Base-by-base conservation (phyloP, 2,888 invertebrate genomes). In the Spodoptera picta region DNA sequence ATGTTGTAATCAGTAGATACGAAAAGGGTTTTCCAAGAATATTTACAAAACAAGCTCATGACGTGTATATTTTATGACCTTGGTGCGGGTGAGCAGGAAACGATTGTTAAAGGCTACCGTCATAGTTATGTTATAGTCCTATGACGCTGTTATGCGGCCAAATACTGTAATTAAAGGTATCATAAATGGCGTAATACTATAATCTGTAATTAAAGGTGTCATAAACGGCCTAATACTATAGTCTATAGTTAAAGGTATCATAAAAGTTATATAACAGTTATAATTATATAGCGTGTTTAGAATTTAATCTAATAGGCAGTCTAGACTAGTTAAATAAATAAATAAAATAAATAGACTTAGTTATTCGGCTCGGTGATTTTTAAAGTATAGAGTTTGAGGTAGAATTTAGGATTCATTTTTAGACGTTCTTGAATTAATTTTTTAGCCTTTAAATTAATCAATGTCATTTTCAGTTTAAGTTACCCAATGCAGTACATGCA, bases 41-140 rank as follows among this genome's bases (percentile, higher is more conserved):
- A 41, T 12, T 53, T n/a, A 56, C 54, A 68, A 68, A 55, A 74
- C 48, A 49, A 46, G 23, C 5, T 10, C 24, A 44, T 74, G 63
- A 70, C 53, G 56, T 60, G 1, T 49, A 44, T 10, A 45, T 47
- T 45, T 45, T 24, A 19, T 47, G 24, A 12, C 58, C 67, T 71
- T 72, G 72, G 59, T 62, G 61, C 56, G 63, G 31, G 14, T 23
- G 54, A n/a, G 49, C 63, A 69, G 65, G 76, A 75, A 75, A 45
- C 31, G 52, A 36, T 36, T 9, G 36, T 7, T 54, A 31, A 43
- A 48, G 14, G 0, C 1, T 14, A 27, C 42, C 12, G 23, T 45
- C 23, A 31, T 47, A 24, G 4, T 47, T 4, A 36, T 49, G 10
- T 49, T 60, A 36, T 19, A 27, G 36, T 36, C 41, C 12, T 9